Evolutionary conservation across 2,113 vertebrate species (phyloP), one percentile per base, ranked within the genome.

Genomic region (Colius striatus): DNA sequence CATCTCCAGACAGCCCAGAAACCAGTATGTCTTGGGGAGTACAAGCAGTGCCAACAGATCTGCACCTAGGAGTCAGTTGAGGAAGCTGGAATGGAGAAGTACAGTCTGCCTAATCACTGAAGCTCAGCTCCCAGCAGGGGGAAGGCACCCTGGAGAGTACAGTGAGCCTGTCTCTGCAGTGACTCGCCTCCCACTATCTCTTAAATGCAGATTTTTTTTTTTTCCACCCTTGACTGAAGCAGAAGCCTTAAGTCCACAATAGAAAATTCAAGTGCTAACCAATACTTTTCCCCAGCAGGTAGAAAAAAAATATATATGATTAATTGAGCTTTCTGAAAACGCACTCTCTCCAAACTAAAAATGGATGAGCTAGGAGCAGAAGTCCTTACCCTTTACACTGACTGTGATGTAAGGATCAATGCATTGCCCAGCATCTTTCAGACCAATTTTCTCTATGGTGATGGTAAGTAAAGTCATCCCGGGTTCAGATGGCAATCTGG

Each of bases 361-460:
- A 45, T 0, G 20, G 20, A 80, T 72, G 29, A 90, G 15, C 48
- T 10, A 75, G 20, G 78, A 68, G 75, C 4, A 53, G 79, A 82
- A 92, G 66, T 66, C 84, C 51, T 97, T 97, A 99, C 99, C 99
- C 98, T 99, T 99, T 14, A 99, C 98, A 72, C 99, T 99, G 86
- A 99, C 98, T 75, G 99, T 99, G 89, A 99, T 98, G 91, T 99
- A 99, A 45, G 99, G 99, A 79, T 99, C 99, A 55, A 99, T 99
- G 97, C 99, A 99, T 90, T 99, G 99, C 50, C 99, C 99, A 2
- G 99, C 99, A 48, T 99, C 99, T 96, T 99, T 99, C 97, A 99
- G 97, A 63, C 99, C 99, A 60, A 99, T 99, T 95, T 99, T 99
- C 95, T 99, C 99, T 67, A 99, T 99, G 95, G 97, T 98, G 97